These are phyloP conservation scores for Diarsia mendica DNA, from an alignment of 2,888 invertebrate species.

Conservation along the genomic window DNA sequence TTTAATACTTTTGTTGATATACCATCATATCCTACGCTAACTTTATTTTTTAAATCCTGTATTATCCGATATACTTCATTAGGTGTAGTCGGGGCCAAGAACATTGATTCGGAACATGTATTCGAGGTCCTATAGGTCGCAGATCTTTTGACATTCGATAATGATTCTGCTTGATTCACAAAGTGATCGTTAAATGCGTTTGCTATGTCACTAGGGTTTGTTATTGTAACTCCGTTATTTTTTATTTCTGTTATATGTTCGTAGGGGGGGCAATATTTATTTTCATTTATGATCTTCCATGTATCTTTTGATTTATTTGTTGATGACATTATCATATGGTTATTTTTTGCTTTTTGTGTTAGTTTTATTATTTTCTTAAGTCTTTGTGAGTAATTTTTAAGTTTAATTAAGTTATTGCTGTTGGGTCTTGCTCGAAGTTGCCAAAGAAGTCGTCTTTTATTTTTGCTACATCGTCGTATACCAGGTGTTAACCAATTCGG, in stretches of 20 bases:
- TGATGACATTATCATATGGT: not conserved
- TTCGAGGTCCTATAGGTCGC: not conserved
- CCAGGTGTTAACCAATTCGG: slow-evolving; percentile 2
- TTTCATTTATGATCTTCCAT: slow-evolving; percentile 1
- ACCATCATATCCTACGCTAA: too few species aligned
- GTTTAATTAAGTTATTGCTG: not conserved
- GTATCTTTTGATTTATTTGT: not conserved
- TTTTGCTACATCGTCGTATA: not conserved
- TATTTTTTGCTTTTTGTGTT: not conserved
- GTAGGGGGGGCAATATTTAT: not conserved
- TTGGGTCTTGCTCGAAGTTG: not conserved
- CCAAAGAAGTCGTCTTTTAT: slow-evolving; percentile 4
- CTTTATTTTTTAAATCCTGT: too few species aligned
- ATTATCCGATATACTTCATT: too few species aligned
- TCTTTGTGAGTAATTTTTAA: not conserved
- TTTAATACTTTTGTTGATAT: too few species aligned
- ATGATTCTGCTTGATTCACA: not conserved
- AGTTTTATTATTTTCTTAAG: not conserved
- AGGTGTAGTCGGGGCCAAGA: slow-evolving; percentile 1
- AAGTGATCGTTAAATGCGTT: slow-evolving; percentile 24
- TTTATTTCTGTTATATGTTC: not conserved
- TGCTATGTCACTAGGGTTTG: not conserved
- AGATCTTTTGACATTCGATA: not conserved
- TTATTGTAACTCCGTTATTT: too few species aligned
- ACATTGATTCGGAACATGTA: not conserved